phyloP scores from a whole-genome alignment of 2,797 vertebrate genomes.

The Dermochelys coriacea region DNA sequence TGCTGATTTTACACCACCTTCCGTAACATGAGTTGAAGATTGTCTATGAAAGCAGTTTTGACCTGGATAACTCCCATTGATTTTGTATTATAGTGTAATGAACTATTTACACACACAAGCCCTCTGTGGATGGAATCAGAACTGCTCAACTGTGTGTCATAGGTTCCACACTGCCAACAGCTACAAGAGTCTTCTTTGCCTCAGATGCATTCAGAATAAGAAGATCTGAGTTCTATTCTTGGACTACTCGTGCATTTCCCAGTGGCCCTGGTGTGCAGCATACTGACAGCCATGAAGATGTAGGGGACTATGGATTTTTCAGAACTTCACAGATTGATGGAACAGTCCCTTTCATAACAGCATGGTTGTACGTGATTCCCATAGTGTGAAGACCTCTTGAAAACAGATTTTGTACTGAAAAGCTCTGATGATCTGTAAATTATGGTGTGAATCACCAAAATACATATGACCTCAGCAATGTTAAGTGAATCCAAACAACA shows the following conservation, averaged over 20 bases:
- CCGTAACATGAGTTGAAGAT: not conserved
- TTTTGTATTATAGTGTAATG: not conserved
- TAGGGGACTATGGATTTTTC: not conserved
- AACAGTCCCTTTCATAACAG: not conserved
- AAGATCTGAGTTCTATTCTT: not conserved
- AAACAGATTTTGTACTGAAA: not conserved
- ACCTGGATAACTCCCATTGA: not conserved
- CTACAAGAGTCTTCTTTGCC: not conserved
- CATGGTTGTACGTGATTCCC: not conserved
- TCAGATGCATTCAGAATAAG: not conserved
- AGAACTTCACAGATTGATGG: not conserved
- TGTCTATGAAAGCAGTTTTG: not conserved
- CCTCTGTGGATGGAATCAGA: not conserved
- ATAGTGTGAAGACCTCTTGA: not conserved
- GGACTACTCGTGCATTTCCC: not conserved
- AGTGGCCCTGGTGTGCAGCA: not conserved
- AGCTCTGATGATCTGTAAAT: not conserved
- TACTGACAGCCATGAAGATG: not conserved
- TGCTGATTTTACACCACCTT: not conserved
- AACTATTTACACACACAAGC: not conserved
- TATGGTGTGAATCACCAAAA: not conserved
- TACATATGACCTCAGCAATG: not conserved
- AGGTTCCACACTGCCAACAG: not conserved
- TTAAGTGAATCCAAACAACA: slow-evolving; percentile 4
- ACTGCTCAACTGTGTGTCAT: not conserved